Evolutionary conservation across 2,113 vertebrate genomes (phyloP).

Genomic region (Ceyx margarethae): DNA sequence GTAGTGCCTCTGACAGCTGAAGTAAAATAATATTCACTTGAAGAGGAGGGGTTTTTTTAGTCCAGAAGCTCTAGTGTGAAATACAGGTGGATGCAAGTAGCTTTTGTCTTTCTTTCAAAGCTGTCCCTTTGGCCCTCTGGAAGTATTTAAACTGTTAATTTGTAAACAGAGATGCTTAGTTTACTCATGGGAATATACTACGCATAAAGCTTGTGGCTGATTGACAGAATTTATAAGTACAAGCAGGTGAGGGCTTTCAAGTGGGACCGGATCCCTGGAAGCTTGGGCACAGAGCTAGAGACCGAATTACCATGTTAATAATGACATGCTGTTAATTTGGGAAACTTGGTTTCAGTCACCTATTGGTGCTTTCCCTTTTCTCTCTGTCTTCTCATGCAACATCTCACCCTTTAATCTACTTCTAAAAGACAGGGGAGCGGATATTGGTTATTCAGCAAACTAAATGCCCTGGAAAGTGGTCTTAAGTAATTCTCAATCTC

Average conservation of each 20-base stretch:
- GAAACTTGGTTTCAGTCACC: not conserved
- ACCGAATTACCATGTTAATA: rapidly evolving
- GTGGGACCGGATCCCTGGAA: too few species aligned
- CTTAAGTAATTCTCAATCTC: not conserved
- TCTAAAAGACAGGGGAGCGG: not conserved
- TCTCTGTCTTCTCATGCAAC: not conserved
- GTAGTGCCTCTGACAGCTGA: not conserved
- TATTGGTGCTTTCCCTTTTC: not conserved
- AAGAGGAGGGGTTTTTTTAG: not conserved
- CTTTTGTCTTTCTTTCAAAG: not conserved
- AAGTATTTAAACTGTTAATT: not conserved
- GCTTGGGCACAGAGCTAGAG: too few species aligned
- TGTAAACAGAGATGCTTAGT: not conserved
- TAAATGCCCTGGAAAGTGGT: rapidly evolving
- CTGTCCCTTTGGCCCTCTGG: not conserved
- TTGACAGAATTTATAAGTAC: not conserved
- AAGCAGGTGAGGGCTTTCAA: not conserved
- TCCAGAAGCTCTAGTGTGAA: not conserved
- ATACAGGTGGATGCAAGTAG: not conserved
- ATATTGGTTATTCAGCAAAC: rapidly evolving
- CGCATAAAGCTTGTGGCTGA: too few species aligned
- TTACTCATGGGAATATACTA: not conserved
- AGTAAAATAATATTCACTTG: not conserved
- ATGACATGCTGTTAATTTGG: not conserved
- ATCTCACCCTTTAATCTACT: too few species aligned